Evolutionary conservation across 2,797 vertebrate species (phyloP), one percentile per base, ranked within the genome.

Genomic region (Novumbra hubbsi): DNA sequence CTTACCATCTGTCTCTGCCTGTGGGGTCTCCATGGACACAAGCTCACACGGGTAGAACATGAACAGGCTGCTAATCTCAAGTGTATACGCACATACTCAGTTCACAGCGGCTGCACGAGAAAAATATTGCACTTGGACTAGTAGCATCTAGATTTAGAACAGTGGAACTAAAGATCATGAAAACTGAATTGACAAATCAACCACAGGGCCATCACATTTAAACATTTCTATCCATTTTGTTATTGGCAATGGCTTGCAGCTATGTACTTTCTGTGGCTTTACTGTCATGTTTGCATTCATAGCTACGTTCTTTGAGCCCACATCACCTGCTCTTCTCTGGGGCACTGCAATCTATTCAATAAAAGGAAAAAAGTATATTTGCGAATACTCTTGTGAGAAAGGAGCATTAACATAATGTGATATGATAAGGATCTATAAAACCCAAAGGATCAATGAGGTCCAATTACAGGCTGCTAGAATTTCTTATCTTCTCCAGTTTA

Each of bases 381-480:
- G 65, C 75, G 79, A 84, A 82, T 82, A 80, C 81, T 85, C 83
- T 78, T 77, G 77, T 38, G 73, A 83, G 85, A 78, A 12, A 68
- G 76, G 81, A 45, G 63, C 80, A 89, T 91, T 90, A 90, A 81
- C 90, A 92, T 92, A 91, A 89, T 88, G 86, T 81, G 78, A 85
- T 71, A 86, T 85, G 90, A 92, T 91, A 92, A 89, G 82, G 78
- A 90, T 92, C 88, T 88, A 90, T 90, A 88, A 73, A 87, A 87
- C 79, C 81, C 83, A 81, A 78, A 78, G 73, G 88, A 92, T 92
- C 91, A 91, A 92, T 92, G 89, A 86, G 85, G 88, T 88, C 87
- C 90, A 91, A 91, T 92, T 91, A 92, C 89, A 89, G 86, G 84
- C 87, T 84, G 87, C 81, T 87, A 82, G 83, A 90, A 83, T 91